Evolutionary conservation across 2,113 vertebrate genomes (phyloP), one percentile per base, ranked within the genome.

Genomic region (Antechinus flavipes): DNA sequence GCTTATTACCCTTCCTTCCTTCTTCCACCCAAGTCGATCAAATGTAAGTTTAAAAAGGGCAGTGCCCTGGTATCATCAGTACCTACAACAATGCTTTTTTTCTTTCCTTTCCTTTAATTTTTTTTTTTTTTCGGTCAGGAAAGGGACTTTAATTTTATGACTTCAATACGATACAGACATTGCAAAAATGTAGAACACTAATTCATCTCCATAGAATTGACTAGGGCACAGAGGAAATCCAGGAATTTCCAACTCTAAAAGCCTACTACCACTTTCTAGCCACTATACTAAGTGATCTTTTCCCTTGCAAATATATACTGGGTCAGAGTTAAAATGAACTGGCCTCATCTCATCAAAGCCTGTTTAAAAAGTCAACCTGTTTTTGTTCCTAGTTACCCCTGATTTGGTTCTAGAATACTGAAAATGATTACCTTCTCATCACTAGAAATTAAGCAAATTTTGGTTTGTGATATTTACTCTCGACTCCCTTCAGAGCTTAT

Each of bases 371-470:
- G 56, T 91, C 5, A 90, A 93, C 56, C 9, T 52, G 89, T 94
- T 94, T 12, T 11, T 89, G 50, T 94, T 97, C 56, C 93, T 95
- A 93, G 3, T 68, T 23, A 22, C 95, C 95, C 23, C 61, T 93
- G 12, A 95, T 92, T 47, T 96, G 22, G 49, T 94, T 95, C 94
- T 55, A 84, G 8, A 47, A 55, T 24, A 95, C 89, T 76, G 68
- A 96, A 12, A 76, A 54, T 53, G 24, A 95, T 49, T 93, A 97
- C 92, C 35, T 93, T 93, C n/a, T 94, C 19, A 90, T 90, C 50
- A 54, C 22, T 76, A n/a, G 61, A 9, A 30, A 58, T 9, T 47
- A 94, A 94, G 52, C 2, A 93, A 96, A 94, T 89, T 94, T 94
- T 84, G 90, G 52, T 14, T 14, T 89, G 47, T 90, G 46, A 76